Percentiles rank a stretch among this genome's conserved stretches.
Conservation (phyloP, 2,888 invertebrate species). For the Globia sparganii region DNA sequence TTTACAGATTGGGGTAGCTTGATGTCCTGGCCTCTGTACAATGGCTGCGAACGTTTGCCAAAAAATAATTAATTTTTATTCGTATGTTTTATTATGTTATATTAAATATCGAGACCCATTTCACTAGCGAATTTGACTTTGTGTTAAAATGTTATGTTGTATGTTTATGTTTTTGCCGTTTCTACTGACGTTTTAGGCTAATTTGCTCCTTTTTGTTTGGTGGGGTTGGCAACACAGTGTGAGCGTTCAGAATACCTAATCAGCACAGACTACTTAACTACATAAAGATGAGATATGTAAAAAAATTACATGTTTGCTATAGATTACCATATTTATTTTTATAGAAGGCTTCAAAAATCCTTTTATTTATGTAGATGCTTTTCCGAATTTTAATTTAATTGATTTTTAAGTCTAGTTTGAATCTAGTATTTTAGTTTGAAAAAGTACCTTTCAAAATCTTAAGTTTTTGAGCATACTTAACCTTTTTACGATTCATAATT, state of each 20-base stretch:
- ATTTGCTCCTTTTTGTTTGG: background rate
- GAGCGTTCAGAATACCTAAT: conserved; percentile 44
- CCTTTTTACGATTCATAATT: background rate
- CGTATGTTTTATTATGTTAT: background rate
- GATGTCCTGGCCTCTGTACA: background rate
- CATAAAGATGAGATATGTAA: too few species aligned
- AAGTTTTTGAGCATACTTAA: conserved; percentile 19
- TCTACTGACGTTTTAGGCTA: background rate
- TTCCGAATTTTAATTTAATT: too few species aligned
- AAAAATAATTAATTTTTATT: background rate
- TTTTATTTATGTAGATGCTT: rapidly evolving
- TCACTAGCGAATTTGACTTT: background rate
- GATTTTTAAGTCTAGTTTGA: background rate
- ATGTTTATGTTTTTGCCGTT: background rate
- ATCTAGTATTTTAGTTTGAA: too few species aligned
- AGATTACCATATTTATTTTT: background rate
- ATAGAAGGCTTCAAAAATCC: too few species aligned
- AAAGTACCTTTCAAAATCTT: too few species aligned
- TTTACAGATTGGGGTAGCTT: too few species aligned
- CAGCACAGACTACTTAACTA: background rate
- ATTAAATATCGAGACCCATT: background rate
- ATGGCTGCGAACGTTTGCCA: background rate
- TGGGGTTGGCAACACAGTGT: conserved; percentile 28
- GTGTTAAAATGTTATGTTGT: background rate
- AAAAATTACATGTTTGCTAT: background rate